phyloP scores from a whole-genome alignment of 2,888 invertebrate species.

The Dysmachus trigonus region DNA sequence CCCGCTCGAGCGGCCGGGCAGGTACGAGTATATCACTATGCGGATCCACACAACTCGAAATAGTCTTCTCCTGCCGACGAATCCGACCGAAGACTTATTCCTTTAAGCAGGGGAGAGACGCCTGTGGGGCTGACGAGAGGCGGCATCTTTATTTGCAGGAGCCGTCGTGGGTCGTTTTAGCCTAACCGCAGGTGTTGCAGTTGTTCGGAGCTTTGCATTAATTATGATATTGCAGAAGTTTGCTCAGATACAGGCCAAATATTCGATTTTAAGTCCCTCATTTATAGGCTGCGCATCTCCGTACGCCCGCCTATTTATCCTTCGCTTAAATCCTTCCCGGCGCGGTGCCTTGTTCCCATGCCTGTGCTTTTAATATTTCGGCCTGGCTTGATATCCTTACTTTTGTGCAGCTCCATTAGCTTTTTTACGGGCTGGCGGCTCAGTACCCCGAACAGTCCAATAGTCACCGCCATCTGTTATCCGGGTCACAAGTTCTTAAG shows the following conservation, averaged over 20 bases:
- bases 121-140: background rate
- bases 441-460: background rate
- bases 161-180: conserved; percentile 58
- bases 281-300: background rate
- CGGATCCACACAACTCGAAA: background rate
- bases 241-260: conserved; percentile 30
- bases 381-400: background rate
- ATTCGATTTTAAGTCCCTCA: conserved; percentile 13
- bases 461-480: background rate
- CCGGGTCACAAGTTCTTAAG: background rate
- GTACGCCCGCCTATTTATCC: conserved; percentile 23
- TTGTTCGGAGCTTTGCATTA: conserved; percentile 65
- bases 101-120: background rate
- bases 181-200: conserved; percentile 65
- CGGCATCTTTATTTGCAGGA: conserved; percentile 25
- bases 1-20: background rate
- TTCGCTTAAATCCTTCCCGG: background rate
- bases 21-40: no score
- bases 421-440: background rate
- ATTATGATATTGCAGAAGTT: conserved; percentile 61
- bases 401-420: background rate
- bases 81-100: conserved; percentile 18
- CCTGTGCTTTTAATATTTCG: background rate
- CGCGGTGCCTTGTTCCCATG: background rate
- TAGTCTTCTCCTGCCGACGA: background rate